Evolutionary conservation across 2,888 invertebrate species (phyloP).

Genomic region (Cordilura impudica): DNA sequence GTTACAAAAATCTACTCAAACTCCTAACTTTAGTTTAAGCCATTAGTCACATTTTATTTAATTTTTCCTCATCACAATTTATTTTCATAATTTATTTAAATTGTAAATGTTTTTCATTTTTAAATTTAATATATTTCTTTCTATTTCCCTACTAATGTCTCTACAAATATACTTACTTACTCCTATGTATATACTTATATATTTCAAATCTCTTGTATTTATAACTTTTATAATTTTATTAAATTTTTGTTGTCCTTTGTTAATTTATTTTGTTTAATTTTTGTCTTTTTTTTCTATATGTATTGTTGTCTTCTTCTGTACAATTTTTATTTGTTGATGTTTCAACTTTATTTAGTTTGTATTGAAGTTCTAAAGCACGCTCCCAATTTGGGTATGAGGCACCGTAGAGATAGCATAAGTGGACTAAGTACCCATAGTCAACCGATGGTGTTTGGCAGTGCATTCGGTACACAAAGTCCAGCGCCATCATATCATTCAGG

Average conservation of each 20-base stretch:
- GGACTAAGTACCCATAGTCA: conserved; percentile 79
- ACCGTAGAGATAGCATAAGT: conserved; percentile 79
- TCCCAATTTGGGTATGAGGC: conserved; percentile 79
- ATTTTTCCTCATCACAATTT: neutral
- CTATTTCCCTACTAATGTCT: conserved; percentile 13
- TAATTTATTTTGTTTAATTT: conserved; percentile 52
- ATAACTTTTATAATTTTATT: conserved; percentile 24
- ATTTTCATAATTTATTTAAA: too few relatives aligned
- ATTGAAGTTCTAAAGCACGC: conserved; percentile 82
- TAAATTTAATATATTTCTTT: neutral
- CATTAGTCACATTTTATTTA: too few relatives aligned
- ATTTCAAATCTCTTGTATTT: conserved; percentile 19
- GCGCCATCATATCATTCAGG: conserved; percentile 79
- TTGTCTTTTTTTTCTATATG: conserved; percentile 64
- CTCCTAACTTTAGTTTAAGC: too few relatives aligned
- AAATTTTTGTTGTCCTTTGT: conserved; percentile 45
- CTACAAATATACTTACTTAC: neutral
- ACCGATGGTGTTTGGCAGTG: conserved; percentile 77
- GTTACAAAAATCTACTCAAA: too few relatives aligned
- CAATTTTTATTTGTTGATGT: conserved; percentile 61
- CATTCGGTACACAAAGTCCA: conserved; percentile 78
- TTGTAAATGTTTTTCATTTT: too few relatives aligned
- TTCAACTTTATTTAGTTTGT: conserved; percentile 78
- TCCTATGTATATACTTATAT: neutral
- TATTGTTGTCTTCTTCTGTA: conserved; percentile 64